Percentiles rank a stretch among this genome's conserved stretches.
These are phyloP conservation scores for Drosophila mettleri DNA, from an alignment of 2,888 invertebrate species.

Conservation along the genomic window DNA sequence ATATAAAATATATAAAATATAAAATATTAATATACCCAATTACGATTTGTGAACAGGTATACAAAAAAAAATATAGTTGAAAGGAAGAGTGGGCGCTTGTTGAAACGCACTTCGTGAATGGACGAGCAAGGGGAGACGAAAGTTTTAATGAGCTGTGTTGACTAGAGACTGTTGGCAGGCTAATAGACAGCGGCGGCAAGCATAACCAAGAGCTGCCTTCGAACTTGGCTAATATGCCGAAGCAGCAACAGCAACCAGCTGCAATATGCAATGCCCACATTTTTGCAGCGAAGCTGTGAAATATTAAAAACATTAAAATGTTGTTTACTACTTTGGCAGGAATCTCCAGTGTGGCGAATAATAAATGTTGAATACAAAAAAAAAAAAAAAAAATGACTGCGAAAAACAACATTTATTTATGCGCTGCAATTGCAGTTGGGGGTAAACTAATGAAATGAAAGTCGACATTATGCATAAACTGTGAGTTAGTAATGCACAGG, in stretches of 20 bases:
- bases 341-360: conserved; percentile 48
- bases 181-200: conserved; percentile 48
- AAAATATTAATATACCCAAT: not conserved
- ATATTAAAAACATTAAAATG: conserved; percentile 79
- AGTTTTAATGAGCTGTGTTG: conserved; percentile 74
- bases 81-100: not conserved
- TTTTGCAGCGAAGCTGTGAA: conserved; percentile 49
- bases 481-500: conserved; percentile 76
- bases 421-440: conserved; percentile 41
- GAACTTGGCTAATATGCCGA: conserved; percentile 58
- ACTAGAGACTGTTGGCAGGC: conserved; percentile 49
- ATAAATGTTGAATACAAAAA: conserved; percentile 16
- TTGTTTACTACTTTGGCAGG: conserved; percentile 67
- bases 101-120: conserved; percentile 35
- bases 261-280: conserved; percentile 9
- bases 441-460: conserved; percentile 70
- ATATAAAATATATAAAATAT: too few species aligned
- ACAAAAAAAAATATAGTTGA: not conserved
- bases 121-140: conserved; percentile 41
- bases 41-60: not conserved
- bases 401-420: conserved; percentile 55
- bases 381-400: not conserved
- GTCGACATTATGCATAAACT: conserved; percentile 66
- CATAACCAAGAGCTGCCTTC: conserved; percentile 42
- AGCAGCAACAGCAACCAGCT: conserved; percentile 5